These are phyloP conservation scores for Phortica magna DNA, from an alignment of 2,888 invertebrate genomes.

Conservation along the genomic window DNA sequence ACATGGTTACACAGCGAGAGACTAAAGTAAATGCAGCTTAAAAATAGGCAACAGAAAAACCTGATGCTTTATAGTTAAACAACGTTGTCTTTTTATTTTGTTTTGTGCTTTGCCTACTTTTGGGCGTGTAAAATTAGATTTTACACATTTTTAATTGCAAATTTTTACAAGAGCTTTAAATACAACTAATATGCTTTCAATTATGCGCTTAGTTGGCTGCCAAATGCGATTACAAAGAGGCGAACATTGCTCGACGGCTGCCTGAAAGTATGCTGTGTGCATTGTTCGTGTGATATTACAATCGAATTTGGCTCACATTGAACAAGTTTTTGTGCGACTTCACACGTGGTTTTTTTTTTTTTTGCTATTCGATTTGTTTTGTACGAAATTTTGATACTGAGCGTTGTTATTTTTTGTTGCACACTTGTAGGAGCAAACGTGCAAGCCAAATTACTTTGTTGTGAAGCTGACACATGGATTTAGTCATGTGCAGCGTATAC, in stretches of 20 bases:
- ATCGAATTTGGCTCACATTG: background rate
- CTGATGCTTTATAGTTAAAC: too few species aligned
- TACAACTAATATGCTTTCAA: background rate
- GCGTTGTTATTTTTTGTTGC: background rate
- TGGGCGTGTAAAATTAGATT: background rate
- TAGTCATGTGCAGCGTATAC: background rate
- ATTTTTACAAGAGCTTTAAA: background rate
- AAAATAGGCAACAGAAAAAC: background rate
- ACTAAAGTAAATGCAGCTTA: background rate
- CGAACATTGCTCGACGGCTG: background rate
- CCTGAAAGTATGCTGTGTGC: background rate
- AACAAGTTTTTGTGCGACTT: background rate
- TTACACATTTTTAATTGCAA: constrained; percentile 2
- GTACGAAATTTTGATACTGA: background rate
- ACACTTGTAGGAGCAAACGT: background rate
- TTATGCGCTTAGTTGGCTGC: background rate
- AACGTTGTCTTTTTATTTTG: background rate
- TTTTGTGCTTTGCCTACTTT: constrained; percentile 5
- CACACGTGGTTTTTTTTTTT: background rate
- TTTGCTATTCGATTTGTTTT: background rate
- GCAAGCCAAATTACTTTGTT: background rate
- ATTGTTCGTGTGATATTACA: background rate
- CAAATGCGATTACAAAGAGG: background rate
- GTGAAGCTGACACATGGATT: constrained; percentile 13
- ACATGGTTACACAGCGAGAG: background rate